These are phyloP conservation scores for Strix aluco DNA, from an alignment of 2,113 vertebrate genomes.

Conservation along the genomic window DNA sequence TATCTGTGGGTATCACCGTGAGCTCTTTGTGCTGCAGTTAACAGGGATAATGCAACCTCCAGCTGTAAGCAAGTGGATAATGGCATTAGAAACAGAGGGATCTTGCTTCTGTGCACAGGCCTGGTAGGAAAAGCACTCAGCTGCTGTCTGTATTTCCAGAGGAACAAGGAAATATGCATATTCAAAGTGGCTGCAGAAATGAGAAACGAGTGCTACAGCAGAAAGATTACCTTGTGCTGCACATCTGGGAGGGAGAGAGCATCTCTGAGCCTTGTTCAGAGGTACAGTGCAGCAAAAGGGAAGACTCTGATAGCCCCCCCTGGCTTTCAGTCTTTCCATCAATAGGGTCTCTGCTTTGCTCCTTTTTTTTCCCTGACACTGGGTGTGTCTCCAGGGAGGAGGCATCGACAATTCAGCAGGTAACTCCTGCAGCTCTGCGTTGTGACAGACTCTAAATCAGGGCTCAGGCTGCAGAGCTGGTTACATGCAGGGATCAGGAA, in stretches of 20 bases:
- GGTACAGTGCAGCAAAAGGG: rapidly evolving
- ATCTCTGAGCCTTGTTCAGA: not conserved
- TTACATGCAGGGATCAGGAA: not conserved
- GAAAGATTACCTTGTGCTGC: not conserved
- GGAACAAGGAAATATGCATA: not conserved
- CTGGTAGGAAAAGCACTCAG: not conserved
- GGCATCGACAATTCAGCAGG: not conserved
- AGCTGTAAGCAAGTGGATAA: not conserved
- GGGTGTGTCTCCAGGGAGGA: not conserved
- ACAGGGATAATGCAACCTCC: not conserved
- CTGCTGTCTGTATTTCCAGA: not conserved
- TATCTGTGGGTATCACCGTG: not conserved
- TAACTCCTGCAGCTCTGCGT: rapidly evolving
- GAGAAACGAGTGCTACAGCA: not conserved
- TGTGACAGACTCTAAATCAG: not conserved
- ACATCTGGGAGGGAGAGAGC: not conserved
- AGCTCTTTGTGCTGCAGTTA: not conserved
- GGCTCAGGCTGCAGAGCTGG: not conserved
- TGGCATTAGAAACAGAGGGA: not conserved
- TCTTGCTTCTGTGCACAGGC: not conserved
- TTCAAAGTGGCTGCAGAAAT: not conserved
- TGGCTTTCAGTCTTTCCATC: not conserved
- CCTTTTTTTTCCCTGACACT: not conserved
- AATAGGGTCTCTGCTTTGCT: not conserved
- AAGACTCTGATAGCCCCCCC: not conserved